These are phyloP conservation scores for Antheraea yamamai DNA, from an alignment of 2,888 invertebrate genomes.

Conservation along the genomic window DNA sequence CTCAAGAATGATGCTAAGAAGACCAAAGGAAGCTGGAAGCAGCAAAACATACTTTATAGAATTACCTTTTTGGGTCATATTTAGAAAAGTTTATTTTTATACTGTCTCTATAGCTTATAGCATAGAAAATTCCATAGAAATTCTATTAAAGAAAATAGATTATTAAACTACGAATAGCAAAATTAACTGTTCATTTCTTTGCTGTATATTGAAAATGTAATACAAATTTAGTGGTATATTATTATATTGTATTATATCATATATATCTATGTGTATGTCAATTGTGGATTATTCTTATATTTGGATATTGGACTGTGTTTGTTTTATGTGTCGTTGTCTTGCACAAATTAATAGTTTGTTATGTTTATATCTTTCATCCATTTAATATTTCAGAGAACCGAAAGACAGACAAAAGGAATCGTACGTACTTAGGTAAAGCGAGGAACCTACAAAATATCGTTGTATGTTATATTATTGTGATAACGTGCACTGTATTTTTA, in stretches of 20 bases:
- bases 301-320: constrained; percentile 3
- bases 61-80: not conserved
- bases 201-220: not conserved
- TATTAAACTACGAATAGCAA: not conserved
- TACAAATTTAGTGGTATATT: not conserved
- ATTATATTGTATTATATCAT: not conserved
- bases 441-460: constrained; percentile 31
- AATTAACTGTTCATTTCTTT: not conserved
- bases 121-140: not conserved
- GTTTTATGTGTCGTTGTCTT: constrained; percentile 19
- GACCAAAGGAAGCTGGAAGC: not conserved
- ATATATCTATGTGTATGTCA: not conserved
- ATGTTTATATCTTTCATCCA: constrained; percentile 27
- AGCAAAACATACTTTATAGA: not conserved
- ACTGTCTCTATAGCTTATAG: not conserved
- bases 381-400: constrained; percentile 65
- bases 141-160: not conserved
- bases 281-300: not conserved
- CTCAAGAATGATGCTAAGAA: not conserved
- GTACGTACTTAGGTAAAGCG: constrained; percentile 66
- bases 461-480: constrained; percentile 42
- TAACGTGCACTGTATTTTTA: constrained; percentile 40
- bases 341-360: constrained; percentile 20
- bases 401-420: constrained; percentile 52
- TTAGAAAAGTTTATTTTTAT: not conserved